Percentiles rank a stretch among this genome's conserved stretches.
These are phyloP conservation scores for Lethrus apterus DNA, from an alignment of 1,140 invertebrate species.

Conservation along the genomic window DNA sequence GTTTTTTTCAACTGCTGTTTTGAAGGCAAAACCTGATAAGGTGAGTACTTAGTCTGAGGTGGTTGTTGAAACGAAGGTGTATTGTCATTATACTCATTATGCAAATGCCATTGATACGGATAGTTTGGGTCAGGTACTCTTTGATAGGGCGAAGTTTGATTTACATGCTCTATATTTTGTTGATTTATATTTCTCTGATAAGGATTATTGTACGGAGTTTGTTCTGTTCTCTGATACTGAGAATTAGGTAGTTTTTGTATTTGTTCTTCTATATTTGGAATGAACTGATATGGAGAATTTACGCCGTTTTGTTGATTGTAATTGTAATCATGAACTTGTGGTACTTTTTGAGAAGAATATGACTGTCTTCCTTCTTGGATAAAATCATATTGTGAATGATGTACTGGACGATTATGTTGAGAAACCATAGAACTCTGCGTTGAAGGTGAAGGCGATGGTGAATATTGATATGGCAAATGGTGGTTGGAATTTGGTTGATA, in stretches of 20 bases:
- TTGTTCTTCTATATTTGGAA: conserved; percentile 20
- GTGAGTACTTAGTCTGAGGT: conserved; percentile 22
- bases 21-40: conserved; percentile 31
- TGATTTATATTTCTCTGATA: conserved; percentile 2
- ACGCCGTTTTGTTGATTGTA: conserved; percentile 8
- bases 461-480: conserved; percentile 25
- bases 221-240: conserved; percentile 43
- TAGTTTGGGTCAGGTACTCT: conserved; percentile 9
- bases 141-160: conserved; percentile 17
- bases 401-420: conserved; percentile 10
- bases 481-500: background rate
- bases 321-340: conserved; percentile 8
- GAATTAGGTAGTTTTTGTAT: conserved; percentile 33
- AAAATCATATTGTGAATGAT: conserved; percentile 1
- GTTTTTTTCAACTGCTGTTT: conserved; percentile 54
- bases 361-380: no score
- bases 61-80: conserved; percentile 4
- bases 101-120: conserved; percentile 4
- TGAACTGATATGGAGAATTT: conserved; percentile 27
- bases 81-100: conserved; percentile 2
- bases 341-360: conserved; percentile 21
- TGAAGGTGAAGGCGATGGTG: conserved; percentile 33
- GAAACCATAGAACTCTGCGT: conserved; percentile 4
- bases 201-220: conserved; percentile 3
- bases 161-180: conserved; percentile 25